A percentile compares a stretch with the other conserved stretches of the same genome.
Evolutionary conservation across 2,113 vertebrate species (phyloP).

Genomic region (Indri indri): DNA sequence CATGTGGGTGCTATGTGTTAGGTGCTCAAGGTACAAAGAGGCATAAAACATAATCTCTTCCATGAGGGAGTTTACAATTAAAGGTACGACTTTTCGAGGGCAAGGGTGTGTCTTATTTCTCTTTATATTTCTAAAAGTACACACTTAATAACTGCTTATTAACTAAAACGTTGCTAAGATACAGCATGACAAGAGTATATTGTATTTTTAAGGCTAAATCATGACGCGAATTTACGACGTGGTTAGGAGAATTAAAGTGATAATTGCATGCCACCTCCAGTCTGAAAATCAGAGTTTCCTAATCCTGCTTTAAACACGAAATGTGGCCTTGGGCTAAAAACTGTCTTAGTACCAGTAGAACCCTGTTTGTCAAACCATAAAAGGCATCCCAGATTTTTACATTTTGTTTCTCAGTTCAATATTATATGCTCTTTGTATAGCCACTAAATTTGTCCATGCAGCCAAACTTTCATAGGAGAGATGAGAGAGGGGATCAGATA

Average conservation of each 20-base stretch:
- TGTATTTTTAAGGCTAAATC: background rate
- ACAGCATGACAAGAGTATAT: background rate
- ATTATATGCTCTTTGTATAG: background rate
- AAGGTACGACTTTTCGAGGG: background rate
- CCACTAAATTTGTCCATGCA: background rate
- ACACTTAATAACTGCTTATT: background rate
- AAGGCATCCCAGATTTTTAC: background rate
- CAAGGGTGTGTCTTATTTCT: background rate
- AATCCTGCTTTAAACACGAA: background rate
- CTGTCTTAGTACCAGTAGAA: background rate
- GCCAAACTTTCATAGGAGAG: background rate
- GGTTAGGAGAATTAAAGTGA: background rate
- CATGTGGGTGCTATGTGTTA: background rate
- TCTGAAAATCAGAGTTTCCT: constrained; percentile 27
- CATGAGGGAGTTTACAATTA: background rate
- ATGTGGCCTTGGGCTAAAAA: background rate
- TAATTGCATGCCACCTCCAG: background rate
- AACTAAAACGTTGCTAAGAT: background rate
- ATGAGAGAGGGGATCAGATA: background rate
- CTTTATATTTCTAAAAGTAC: constrained; percentile 1
- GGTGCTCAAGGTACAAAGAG: background rate
- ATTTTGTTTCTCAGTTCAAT: constrained; percentile 32
- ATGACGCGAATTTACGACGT: background rate
- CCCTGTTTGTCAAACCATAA: background rate
- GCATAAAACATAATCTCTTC: background rate